Evolutionary conservation across 2,113 vertebrate species (phyloP), one percentile per base, ranked within the genome.

Genomic region (Rhombomys opimus): DNA sequence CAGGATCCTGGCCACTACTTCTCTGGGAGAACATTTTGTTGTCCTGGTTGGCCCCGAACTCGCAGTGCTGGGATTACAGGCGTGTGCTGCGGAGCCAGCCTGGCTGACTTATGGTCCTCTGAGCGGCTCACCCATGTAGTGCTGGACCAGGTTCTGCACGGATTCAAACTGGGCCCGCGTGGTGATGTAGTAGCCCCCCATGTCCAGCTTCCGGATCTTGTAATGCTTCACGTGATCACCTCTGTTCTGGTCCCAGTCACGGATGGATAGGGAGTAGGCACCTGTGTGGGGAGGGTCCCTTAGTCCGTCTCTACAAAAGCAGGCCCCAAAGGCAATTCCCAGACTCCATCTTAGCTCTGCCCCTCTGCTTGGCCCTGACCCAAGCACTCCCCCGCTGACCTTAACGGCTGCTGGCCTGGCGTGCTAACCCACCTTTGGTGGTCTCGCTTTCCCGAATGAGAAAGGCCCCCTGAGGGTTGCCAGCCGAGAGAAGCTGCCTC

Each of bases 211-310:
- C 52, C 99, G 99, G 96, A 99, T 99, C 98, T 99, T 99, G 98
- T 99, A 99, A 98, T 99, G 99, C 98, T 99, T 99, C 81, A 99
- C 99, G 0, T 99, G 99, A 87, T 99, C 99, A 0, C 99, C 99
- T 95, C 99, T 99, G 82, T 90, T 97, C 59, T 99, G 99, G 0
- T 99, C 99, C 99, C 99, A 99, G 96, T 99, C 99, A 20, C 99
- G 99, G 97, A 99, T 99, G 87, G 99, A 99, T 95, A 99, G 98
- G 65, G 99, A 99, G 97, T 99, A 99, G 75, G 99, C 99, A 9
- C 99, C 99, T 99, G 96, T 20, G 59, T 88, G 5, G 84, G 65
- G 52, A 92, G 41, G 35, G 23, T 86, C 90, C 20, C 65, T 93
- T 87, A 9, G 38, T 35, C n/a, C 7, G 76, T 35, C 11, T 68